A percentile compares a stretch with the other conserved stretches of the same genome.
Evolutionary conservation across 2,888 invertebrate genomes (phyloP).

Genomic region (Cactoblastis cactorum): DNA sequence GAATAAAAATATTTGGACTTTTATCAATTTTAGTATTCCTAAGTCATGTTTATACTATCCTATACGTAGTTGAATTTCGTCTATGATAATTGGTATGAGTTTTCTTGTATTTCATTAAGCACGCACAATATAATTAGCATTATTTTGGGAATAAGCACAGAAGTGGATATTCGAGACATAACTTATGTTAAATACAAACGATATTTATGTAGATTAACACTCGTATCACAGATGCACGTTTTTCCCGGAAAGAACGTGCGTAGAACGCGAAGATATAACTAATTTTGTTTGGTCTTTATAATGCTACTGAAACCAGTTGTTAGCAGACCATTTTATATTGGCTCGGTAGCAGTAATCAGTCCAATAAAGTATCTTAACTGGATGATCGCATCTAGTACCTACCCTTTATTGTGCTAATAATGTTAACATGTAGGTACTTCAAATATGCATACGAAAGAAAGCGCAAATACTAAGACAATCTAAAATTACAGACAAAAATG

Average conservation of each 20-base stretch:
- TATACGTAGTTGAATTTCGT: too few species aligned
- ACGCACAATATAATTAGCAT: too few species aligned
- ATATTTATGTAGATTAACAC: slow-evolving; percentile 22
- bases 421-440: too few species aligned
- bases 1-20: too few species aligned
- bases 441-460: too few species aligned
- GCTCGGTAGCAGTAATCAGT: slow-evolving; percentile 30
- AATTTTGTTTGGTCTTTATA: slow-evolving; percentile 25
- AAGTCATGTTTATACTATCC: too few species aligned
- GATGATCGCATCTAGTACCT: slow-evolving; percentile 31
- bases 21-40: too few species aligned
- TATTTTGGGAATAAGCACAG: too few species aligned
- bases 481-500: too few species aligned
- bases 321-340: slow-evolving; percentile 25
- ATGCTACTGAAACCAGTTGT: slow-evolving; percentile 6
- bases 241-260: slow-evolving; percentile 42
- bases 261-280: slow-evolving; percentile 29
- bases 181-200: slow-evolving; percentile 12
- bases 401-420: slow-evolving; percentile 17
- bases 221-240: slow-evolving; percentile 26
- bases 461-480: too few species aligned
- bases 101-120: too few species aligned
- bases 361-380: slow-evolving; percentile 31
- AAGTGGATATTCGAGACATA: background rate
- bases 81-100: too few species aligned